Evolutionary conservation across 2,797 vertebrate species (phyloP), one percentile per base, ranked within the genome.

Genomic region (Pelobates cultripes): DNA sequence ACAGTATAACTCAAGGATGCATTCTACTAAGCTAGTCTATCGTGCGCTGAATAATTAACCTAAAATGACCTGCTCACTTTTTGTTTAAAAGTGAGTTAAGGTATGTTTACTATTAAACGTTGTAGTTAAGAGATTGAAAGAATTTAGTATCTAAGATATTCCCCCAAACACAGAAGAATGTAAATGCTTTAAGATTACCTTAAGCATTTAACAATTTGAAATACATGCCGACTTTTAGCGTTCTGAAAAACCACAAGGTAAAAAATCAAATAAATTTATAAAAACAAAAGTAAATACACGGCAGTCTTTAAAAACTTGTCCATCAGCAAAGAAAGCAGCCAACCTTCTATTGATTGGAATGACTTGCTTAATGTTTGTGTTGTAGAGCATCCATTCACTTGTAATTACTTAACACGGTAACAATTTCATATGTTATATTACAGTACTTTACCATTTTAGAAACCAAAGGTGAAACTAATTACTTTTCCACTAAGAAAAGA

Each of bases 381-480:
- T 84, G 61, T 80, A 76, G 75, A 80, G 77, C 68, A 45, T 68
- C 73, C 73, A 72, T 84, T 84, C 72, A 66, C 72, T 75, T 84
- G 73, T 79, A 84, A 80, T 84, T 79, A 67, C 73, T 76, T 76
- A 80, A 72, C 77, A 66, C 60, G 41, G 68, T 45, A 63, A 76
- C 77, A 72, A 79, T 84, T 75, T 80, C 73, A 75, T 75, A 68
- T 80, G 77, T 76, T 42, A 57, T 79, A 80, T 84, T 84, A 83
- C 64, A 61, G 70, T 69, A 75, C 57, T 76, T 44, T 84, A 68
- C 68, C 55, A 80, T 84, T 80, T 76, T 57, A 60, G 42, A 79
- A 84, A 79, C 78, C 72, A 71, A 84, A 84, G 45, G 77, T 84
- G 77, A 84, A 80, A 80, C 82, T 84, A 75, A 84, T 84, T 84